Evolutionary conservation across 2,888 invertebrate genomes (phyloP).

Genomic region (Germaria angustata): DNA sequence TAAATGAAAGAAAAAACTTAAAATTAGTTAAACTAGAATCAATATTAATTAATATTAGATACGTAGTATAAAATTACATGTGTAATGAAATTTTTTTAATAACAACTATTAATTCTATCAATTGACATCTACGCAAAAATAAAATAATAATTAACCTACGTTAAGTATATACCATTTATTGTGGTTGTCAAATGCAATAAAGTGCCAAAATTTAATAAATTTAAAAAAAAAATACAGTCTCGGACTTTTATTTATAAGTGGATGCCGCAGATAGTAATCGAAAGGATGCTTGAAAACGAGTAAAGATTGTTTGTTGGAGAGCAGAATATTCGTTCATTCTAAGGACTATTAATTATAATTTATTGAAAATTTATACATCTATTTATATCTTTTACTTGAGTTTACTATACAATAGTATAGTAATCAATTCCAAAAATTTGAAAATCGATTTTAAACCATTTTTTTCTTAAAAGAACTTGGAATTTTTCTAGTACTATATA

Average conservation of each 20-base stretch:
- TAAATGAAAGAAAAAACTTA: slow-evolving; percentile 30
- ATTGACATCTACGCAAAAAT: slow-evolving; percentile 36
- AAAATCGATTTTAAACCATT: no score
- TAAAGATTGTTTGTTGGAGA: no score
- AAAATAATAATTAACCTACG: slow-evolving; percentile 7
- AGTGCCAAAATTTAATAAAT: slow-evolving; percentile 67
- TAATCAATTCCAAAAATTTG: no score
- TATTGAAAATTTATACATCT: no score
- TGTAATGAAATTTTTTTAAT: slow-evolving; percentile 31
- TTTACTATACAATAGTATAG: no score
- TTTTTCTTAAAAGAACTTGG: no score
- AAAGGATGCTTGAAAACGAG: no score
- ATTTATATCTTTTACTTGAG: no score
- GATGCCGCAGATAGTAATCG: no score
- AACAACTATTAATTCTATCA: slow-evolving; percentile 40
- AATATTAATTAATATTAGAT: slow-evolving; percentile 58
- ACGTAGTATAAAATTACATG: slow-evolving; percentile 48
- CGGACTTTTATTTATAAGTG: background rate
- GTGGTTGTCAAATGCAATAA: slow-evolving; percentile 67
- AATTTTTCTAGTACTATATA: no score
- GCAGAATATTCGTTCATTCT: no score
- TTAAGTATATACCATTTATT: slow-evolving; percentile 59
- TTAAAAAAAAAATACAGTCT: background rate
- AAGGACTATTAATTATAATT: no score
- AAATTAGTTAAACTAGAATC: slow-evolving; percentile 58